Evolutionary conservation across 1,140 invertebrate species (phyloP), one percentile per base, ranked within the genome.

Genomic region (Drosophila sechellia): DNA sequence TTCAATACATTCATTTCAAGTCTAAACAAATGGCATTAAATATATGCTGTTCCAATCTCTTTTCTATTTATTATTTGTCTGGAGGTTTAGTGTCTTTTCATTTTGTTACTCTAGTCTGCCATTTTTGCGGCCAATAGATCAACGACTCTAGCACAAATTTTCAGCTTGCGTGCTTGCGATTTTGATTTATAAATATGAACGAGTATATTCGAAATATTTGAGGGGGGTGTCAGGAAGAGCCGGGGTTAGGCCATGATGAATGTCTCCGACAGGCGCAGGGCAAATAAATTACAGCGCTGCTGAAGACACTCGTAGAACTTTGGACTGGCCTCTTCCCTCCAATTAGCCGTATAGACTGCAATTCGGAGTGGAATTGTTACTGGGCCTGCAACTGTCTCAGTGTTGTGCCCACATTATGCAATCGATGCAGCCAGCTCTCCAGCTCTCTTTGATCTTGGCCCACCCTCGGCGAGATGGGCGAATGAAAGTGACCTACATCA

Each of bases 401-500:
- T 90, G 71, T 90, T 86, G 75, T 83, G 74, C 60, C 84, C 74
- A 85, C 69, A 90, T 90, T 90, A 91, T 91, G 89, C 89, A 90
- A 90, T 64, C 85, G 64, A 50, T 60, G 57, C 52, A 39, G 53
- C 17, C 42, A 45, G 42, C 13, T 39, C 37, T 4, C 27, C 54
- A 64, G 64, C 17, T 17, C 63, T 53, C 70, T 90, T 86, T 90
- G 83, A 86, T 89, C 84, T 77, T 63, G 43, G 84, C 69, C 81
- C 76, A 84, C 84, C 72, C 79, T 60, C 54, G 56, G 80, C 40
- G 70, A 56, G 48, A 45, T 57, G 54, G 43, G 78, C 78, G 78
- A 86, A 86, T 81, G 84, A 87, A 89, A 87, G 83, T 87, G 83
- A 89, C 83, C 84, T 87, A 87, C 79, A 87, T 89, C 84, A 87